Percentiles rank a stretch among this genome's conserved stretches.
These are phyloP conservation scores for Pasiphila rectangulata DNA, from an alignment of 2,888 invertebrate species.

Conservation along the genomic window DNA sequence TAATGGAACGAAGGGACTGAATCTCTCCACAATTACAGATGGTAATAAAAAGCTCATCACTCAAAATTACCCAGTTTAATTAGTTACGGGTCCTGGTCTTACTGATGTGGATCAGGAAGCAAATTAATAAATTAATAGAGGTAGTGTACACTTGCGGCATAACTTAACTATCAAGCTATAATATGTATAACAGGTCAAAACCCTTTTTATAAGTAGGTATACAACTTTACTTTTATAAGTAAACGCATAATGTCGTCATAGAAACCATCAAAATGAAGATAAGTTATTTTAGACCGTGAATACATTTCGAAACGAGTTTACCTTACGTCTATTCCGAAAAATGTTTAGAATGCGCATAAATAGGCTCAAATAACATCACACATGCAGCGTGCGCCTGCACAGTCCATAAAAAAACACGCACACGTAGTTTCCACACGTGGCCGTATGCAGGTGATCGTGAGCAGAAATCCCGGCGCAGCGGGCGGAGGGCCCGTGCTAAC, in stretches of 20 bases:
- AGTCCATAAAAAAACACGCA: slow-evolving; percentile 44
- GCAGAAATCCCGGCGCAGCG: slow-evolving; percentile 36
- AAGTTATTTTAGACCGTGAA: slow-evolving; percentile 17
- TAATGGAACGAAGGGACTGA: slow-evolving; percentile 18
- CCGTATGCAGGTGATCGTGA: slow-evolving; percentile 43
- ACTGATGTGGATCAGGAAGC: neutral
- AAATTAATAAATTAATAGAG: neutral
- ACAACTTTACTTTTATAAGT: neutral
- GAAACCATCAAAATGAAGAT: slow-evolving; percentile 22
- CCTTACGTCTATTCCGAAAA: slow-evolving; percentile 30
- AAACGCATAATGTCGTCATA: slow-evolving; percentile 5
- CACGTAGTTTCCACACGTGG: slow-evolving; percentile 41
- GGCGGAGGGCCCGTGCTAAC: slow-evolving; percentile 41
- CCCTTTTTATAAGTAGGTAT: no score
- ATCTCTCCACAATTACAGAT: slow-evolving; percentile 23
- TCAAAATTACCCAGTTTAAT: slow-evolving; percentile 14
- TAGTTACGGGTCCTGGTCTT: slow-evolving; percentile 5
- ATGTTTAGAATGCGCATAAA: slow-evolving; percentile 34
- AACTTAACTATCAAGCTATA: neutral
- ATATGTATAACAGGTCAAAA: neutral
- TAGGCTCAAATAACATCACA: slow-evolving; percentile 34
- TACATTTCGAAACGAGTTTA: slow-evolving; percentile 29
- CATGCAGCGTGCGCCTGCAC: slow-evolving; percentile 32
- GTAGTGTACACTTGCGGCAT: neutral
- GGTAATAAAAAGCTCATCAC: slow-evolving; percentile 16